These are phyloP conservation scores for Poecilia latipinna DNA, from an alignment of 2,113 vertebrate species.

Conservation along the genomic window DNA sequence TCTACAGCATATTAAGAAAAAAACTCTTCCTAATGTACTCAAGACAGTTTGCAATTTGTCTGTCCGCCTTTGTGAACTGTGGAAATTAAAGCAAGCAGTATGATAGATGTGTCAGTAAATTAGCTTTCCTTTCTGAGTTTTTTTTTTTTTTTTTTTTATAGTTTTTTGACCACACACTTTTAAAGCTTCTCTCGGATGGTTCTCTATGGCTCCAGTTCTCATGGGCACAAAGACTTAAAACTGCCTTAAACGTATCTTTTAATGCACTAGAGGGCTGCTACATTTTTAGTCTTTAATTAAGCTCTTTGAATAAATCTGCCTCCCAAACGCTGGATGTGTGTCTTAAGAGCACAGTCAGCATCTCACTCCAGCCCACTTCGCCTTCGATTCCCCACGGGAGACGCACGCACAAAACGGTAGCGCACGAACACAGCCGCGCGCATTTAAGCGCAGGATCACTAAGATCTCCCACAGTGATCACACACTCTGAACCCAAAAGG, in stretches of 20 bases:
- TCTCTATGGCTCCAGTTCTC: not conserved
- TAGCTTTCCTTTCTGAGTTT: no score
- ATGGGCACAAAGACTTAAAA: not conserved
- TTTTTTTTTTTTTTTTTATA: no score
- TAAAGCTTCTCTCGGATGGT: not conserved
- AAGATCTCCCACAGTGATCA: conserved; percentile 48
- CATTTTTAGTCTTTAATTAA: conserved; percentile 28
- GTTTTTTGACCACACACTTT: not conserved
- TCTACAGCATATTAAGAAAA: no score
- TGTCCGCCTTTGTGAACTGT: no score
- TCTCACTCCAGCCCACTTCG: conserved; percentile 24
- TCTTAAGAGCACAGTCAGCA: conserved; percentile 14
- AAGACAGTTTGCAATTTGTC: no score
- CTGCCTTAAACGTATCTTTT: conserved; percentile 1
- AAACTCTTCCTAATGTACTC: no score
- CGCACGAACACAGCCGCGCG: conserved; percentile 7
- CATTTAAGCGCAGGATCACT: conserved; percentile 15
- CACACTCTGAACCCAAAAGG: conserved; percentile 54
- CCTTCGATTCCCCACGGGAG: conserved; percentile 37
- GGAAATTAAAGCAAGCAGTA: not conserved
- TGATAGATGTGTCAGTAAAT: not conserved
- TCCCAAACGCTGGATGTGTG: conserved; percentile 3
- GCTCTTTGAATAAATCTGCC: conserved; percentile 19
- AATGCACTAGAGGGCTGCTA: not conserved
- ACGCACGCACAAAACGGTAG: conserved; percentile 9